Percentiles rank a stretch among this genome's conserved stretches.
Evolutionary conservation across 2,797 vertebrate species (phyloP).

Genomic region (Harpagifer antarcticus): DNA sequence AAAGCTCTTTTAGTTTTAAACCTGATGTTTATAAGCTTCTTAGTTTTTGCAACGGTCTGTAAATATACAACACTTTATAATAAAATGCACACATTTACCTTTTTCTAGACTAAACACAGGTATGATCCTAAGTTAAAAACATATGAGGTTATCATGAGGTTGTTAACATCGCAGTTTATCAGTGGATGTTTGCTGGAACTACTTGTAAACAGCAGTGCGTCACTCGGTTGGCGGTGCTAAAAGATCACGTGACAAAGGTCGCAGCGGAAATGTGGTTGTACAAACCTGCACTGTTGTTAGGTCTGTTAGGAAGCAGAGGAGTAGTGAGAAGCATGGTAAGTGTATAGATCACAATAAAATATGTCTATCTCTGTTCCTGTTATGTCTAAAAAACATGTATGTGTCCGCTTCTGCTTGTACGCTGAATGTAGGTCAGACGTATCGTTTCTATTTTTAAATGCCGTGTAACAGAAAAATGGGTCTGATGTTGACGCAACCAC

Average conservation of each 20-base stretch:
- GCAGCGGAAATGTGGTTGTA: slow-evolving; percentile 62
- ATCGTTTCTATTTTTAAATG: slow-evolving; percentile 50
- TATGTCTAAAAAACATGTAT: fast-evolving
- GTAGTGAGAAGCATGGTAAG: slow-evolving; percentile 80
- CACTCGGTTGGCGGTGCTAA: slow-evolving; percentile 30
- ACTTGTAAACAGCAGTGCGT: too few species aligned
- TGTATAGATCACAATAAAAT: fast-evolving
- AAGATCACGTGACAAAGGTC: not conserved
- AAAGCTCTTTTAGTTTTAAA: too few species aligned
- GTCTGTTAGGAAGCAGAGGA: slow-evolving; percentile 44
- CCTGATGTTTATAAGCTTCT: too few species aligned
- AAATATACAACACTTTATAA: too few species aligned
- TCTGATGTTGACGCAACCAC: slow-evolving; percentile 38
- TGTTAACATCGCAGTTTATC: too few species aligned
- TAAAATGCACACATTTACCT: too few species aligned
- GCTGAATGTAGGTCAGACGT: not conserved
- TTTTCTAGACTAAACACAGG: too few species aligned
- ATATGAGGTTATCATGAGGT: too few species aligned
- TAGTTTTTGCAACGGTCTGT: too few species aligned
- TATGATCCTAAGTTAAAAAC: too few species aligned
- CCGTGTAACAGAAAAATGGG: slow-evolving; percentile 46
- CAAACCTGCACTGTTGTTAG: slow-evolving; percentile 45
- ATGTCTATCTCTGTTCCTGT: fast-evolving
- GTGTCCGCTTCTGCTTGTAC: fast-evolving
- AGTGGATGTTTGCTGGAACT: too few species aligned